phyloP scores from a whole-genome alignment of 2,888 invertebrate genomes.

The Megalurothrips usitatus region DNA sequence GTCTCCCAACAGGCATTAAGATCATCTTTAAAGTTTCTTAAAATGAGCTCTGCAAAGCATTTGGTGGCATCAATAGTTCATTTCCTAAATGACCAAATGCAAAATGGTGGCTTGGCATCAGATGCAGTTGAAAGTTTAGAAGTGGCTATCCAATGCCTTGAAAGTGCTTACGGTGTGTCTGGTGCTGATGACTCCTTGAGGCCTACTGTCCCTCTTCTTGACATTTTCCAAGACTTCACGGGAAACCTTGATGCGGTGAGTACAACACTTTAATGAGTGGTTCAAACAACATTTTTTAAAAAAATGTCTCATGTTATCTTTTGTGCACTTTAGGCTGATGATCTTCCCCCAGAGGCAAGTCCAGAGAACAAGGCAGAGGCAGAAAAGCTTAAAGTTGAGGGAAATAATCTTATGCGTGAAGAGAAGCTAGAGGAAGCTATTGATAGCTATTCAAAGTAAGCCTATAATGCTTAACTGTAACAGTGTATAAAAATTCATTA shows the following conservation, averaged over 20 bases:
- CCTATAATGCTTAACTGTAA: slow-evolving; percentile 27
- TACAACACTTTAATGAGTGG: neutral
- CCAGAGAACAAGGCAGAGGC: slow-evolving; percentile 62
- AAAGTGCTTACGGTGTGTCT: slow-evolving; percentile 76
- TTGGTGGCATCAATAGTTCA: slow-evolving; percentile 55
- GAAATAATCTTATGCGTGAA: slow-evolving; percentile 82
- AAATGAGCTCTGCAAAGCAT: slow-evolving; percentile 29
- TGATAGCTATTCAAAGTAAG: slow-evolving; percentile 67
- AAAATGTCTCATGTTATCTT: neutral
- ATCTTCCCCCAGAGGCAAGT: slow-evolving; percentile 22
- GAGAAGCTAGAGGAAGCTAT: slow-evolving; percentile 77
- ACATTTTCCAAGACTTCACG: slow-evolving; percentile 43
- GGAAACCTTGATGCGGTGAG: slow-evolving; percentile 6
- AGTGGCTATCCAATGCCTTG: slow-evolving; percentile 91
- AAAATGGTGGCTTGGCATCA: slow-evolving; percentile 47
- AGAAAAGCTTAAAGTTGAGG: slow-evolving; percentile 81
- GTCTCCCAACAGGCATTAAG: too few species aligned
- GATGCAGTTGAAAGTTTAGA: slow-evolving; percentile 72
- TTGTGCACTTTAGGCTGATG: neutral
- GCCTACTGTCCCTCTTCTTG: slow-evolving; percentile 46
- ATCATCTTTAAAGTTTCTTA: slow-evolving; percentile 37
- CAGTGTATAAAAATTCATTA: neutral
- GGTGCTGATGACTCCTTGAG: slow-evolving; percentile 46
- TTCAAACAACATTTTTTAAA: neutral
- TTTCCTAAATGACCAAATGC: slow-evolving; percentile 55